phyloP scores from a whole-genome alignment of 2,797 vertebrate genomes.

The Acridotheres tristis region DNA sequence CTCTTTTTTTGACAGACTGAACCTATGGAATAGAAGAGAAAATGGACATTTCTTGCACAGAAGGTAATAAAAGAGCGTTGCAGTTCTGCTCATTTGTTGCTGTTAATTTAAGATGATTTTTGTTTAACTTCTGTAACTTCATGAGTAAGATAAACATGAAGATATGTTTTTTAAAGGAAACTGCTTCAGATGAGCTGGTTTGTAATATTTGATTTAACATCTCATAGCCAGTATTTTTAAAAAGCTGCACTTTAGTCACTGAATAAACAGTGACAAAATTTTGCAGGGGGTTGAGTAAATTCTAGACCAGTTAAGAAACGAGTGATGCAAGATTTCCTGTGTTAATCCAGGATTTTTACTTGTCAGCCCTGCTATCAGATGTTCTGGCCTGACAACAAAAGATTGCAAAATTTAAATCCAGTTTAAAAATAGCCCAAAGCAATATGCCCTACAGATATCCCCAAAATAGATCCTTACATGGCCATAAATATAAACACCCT shows the following conservation, averaged over 20 bases:
- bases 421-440: neutral
- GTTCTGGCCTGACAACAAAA: neutral
- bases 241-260: neutral
- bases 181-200: neutral
- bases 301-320: neutral
- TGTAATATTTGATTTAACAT: neutral
- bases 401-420: neutral
- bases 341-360: neutral
- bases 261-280: neutral
- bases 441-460: neutral
- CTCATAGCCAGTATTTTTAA: neutral
- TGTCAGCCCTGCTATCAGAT: neutral
- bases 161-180: neutral
- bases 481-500: neutral
- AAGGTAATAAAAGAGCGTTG: constrained; percentile 53
- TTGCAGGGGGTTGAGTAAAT: neutral
- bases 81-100: neutral
- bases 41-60: constrained; percentile 21
- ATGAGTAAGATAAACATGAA: neutral
- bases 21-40: constrained; percentile 73
- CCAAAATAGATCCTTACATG: neutral
- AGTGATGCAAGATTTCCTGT: neutral
- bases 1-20: constrained; percentile 73
- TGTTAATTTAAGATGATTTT: neutral
- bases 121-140: neutral